phyloP scores from a whole-genome alignment of 2,888 invertebrate species.

The Leptopilina syphax region DNA sequence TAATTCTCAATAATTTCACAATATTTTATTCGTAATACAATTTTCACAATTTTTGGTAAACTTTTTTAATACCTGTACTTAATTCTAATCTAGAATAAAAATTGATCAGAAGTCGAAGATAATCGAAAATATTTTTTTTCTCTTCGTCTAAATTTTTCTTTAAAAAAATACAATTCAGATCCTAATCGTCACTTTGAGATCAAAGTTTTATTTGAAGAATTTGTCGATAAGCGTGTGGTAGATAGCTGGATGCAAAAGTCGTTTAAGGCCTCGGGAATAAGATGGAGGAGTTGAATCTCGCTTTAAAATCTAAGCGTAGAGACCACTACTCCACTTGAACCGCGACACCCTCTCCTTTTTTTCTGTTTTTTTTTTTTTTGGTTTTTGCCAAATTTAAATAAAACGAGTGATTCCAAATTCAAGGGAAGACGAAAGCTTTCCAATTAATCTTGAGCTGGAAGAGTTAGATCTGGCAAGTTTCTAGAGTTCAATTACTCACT shows the following conservation, averaged over 20 bases:
- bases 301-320: conserved; percentile 81
- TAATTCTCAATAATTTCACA: no score
- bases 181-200: conserved; percentile 19
- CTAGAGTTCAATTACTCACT: conserved; percentile 68
- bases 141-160: neutral
- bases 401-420: neutral
- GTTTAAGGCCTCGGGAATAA: conserved; percentile 78
- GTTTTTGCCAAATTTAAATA: neutral
- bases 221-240: conserved; percentile 13
- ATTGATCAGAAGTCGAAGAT: neutral
- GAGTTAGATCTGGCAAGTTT: conserved; percentile 85
- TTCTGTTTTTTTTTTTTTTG: neutral
- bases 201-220: conserved; percentile 31
- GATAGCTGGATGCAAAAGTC: conserved; percentile 20
- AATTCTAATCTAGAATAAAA: no score
- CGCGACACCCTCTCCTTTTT: conserved; percentile 65
- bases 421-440: conserved; percentile 54
- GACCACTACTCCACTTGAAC: conserved; percentile 83
- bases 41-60: neutral
- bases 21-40: neutral
- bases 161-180: conserved; percentile 23
- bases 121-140: conserved; percentile 3
- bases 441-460: conserved; percentile 82
- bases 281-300: conserved; percentile 89
- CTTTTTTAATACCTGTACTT: no score